Base-by-base conservation (phyloP, 2,888 invertebrate species). In the Leptopilina syphax region DNA sequence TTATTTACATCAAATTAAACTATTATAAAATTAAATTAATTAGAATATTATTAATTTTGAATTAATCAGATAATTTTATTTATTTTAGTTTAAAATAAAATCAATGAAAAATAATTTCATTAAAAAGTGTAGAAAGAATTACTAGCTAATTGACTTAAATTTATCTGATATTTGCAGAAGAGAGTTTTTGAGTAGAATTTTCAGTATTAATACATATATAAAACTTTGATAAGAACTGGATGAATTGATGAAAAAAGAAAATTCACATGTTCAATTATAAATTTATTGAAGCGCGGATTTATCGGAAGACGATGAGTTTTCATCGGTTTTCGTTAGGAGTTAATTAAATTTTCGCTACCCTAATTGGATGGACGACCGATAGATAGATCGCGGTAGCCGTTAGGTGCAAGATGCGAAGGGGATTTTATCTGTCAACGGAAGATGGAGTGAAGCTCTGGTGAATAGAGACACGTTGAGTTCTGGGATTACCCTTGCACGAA, bases 371-470 rank as follows among this genome's bases (percentile, higher is more conserved):
- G 86, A 86, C 86, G 85, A 86, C 79, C 85, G 86, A 84, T 85
- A 86, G 86, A 86, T 86, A 85, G 88, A 87, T 87, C 86, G 87
- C 82, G 85, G 83, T 84, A 85, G 85, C 85, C 82, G 85, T 83
- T 80, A 78, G 73, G 84, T 83, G 80, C 82, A 80, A 83, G 83
- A 78, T 83, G 84, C 84, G 84, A 82, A 81, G 87, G 90, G 90
- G 91, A 91, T 91, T 91, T 90, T 87, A 87, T 89, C 90, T 91
- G 92, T 91, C 92, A 91, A 88, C 91, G 87, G 88, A 92, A 92
- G 92, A 92, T 91, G 89, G 91, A 92, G 92, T 92, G 91, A 91
- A 92, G 89, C 88, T 86, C 86, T 89, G 90, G 84, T 85, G 88
- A 90, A 87, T 86, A 87, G 89, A 90, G 92, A 92, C 92, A 91